Evolutionary conservation across 2,797 vertebrate species (phyloP).

Genomic region (Emys orbicularis): DNA sequence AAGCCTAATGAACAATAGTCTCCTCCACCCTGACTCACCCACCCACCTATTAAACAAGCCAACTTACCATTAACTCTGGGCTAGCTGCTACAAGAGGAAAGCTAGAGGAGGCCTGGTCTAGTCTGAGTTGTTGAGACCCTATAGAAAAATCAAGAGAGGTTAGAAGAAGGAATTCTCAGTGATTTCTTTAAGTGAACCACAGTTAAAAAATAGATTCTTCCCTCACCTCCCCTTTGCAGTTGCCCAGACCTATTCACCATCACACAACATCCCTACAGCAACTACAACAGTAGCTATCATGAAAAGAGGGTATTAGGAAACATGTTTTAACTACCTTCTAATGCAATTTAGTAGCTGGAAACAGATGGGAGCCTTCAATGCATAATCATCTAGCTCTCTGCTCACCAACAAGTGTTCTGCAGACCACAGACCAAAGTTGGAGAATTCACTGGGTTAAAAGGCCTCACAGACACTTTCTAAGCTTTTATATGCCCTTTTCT

Average conservation of each 20-base stretch:
- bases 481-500: not conserved
- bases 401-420: not conserved
- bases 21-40: not conserved
- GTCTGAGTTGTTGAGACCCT: not conserved
- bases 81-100: not conserved
- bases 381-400: not conserved
- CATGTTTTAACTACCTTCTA: not conserved
- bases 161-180: not conserved
- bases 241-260: not conserved
- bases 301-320: not conserved
- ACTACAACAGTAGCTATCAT: not conserved
- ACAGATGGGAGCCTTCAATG: not conserved
- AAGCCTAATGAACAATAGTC: not conserved
- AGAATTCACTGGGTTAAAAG: not conserved
- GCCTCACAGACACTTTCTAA: not conserved
- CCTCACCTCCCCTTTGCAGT: not conserved
- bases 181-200: not conserved
- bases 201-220: not conserved
- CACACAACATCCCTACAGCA: not conserved
- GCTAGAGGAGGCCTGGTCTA: not conserved
- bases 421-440: not conserved
- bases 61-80: not conserved
- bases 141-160: not conserved
- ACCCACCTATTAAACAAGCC: not conserved
- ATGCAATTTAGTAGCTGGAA: accelerated